A percentile compares a stretch with the other conserved stretches of the same genome.
These are phyloP conservation scores for Chelon auratus DNA, from an alignment of 2,797 vertebrate genomes.

Conservation along the genomic window DNA sequence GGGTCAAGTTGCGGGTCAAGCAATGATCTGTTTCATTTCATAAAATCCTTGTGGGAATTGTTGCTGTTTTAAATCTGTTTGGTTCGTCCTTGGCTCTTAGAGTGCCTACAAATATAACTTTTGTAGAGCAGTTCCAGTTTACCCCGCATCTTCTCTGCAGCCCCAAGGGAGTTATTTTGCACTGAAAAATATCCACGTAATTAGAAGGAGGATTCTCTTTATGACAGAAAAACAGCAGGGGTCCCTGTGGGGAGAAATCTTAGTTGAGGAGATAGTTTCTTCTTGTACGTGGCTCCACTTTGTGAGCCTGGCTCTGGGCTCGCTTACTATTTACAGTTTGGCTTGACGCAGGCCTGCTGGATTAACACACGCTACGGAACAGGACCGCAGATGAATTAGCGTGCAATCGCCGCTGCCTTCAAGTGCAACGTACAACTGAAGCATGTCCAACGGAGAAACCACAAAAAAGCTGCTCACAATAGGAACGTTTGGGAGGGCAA, in stretches of 20 bases:
- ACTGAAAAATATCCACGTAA: constrained; percentile 45
- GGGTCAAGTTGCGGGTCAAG: constrained; percentile 59
- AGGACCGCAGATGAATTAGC: constrained; percentile 73
- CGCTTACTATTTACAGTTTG: constrained; percentile 79
- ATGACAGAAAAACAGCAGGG: constrained; percentile 32
- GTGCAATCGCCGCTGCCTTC: constrained; percentile 71
- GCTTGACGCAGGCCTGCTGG: constrained; percentile 71
- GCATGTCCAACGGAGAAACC: constrained; percentile 67
- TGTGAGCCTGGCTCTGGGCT: constrained; percentile 59
- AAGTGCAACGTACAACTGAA: constrained; percentile 68
- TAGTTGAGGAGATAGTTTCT: constrained; percentile 36
- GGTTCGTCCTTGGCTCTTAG: constrained; percentile 45
- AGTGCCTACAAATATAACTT: constrained; percentile 56
- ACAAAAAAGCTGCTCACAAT: constrained; percentile 65
- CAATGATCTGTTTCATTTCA: constrained; percentile 54
- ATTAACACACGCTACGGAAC: constrained; percentile 76
- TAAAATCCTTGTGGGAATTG: constrained; percentile 61
- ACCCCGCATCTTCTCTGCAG: constrained; percentile 34
- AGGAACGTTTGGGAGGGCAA: constrained; percentile 63
- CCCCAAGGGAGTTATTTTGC: constrained; percentile 46
- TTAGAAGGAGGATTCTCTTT: constrained; percentile 59
- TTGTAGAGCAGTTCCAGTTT: constrained; percentile 53
- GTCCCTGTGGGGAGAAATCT: constrained; percentile 25
- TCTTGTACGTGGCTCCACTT: constrained; percentile 61
- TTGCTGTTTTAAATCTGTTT: constrained; percentile 43